A percentile compares a stretch with the other conserved stretches of the same genome.
Conservation (phyloP, 1,140 invertebrate species). For the Drosophila carrolli region DNA sequence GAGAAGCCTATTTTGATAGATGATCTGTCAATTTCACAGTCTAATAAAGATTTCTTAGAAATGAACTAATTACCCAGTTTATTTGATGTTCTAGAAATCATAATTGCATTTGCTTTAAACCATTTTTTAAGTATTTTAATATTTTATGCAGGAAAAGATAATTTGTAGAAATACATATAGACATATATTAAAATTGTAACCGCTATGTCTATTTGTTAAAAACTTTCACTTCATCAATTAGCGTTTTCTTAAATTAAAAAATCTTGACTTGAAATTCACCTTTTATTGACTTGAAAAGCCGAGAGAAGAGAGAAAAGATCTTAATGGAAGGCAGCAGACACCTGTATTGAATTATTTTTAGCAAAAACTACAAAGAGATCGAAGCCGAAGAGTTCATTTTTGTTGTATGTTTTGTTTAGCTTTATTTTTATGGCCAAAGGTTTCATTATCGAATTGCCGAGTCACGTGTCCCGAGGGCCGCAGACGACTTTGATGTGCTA, state of each 20-base stretch:
- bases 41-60: neutral
- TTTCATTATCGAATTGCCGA: conserved; percentile 60
- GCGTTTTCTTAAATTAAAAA: too few relatives aligned
- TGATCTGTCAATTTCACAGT: neutral
- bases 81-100: neutral
- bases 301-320: neutral
- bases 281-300: neutral
- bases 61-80: neutral
- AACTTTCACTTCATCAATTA: conserved; percentile 28
- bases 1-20: neutral
- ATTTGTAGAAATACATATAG: too few relatives aligned
- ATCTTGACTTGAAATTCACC: neutral
- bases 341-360: conserved; percentile 62
- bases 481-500: conserved; percentile 56
- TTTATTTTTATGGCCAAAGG: conserved; percentile 12
- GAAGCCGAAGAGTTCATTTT: conserved; percentile 26
- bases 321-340: conserved; percentile 5
- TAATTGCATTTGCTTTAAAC: too few relatives aligned
- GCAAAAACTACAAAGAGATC: conserved; percentile 51
- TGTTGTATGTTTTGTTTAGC: conserved; percentile 4
- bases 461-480: conserved; percentile 66
- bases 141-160: too few relatives aligned
- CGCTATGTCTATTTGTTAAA: neutral
- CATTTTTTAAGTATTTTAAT: too few relatives aligned
- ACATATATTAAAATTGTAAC: too few relatives aligned